Evolutionary conservation across 1,140 invertebrate species (phyloP), one percentile per base, ranked within the genome.

Genomic region (Luehdorfia chinensis): DNA sequence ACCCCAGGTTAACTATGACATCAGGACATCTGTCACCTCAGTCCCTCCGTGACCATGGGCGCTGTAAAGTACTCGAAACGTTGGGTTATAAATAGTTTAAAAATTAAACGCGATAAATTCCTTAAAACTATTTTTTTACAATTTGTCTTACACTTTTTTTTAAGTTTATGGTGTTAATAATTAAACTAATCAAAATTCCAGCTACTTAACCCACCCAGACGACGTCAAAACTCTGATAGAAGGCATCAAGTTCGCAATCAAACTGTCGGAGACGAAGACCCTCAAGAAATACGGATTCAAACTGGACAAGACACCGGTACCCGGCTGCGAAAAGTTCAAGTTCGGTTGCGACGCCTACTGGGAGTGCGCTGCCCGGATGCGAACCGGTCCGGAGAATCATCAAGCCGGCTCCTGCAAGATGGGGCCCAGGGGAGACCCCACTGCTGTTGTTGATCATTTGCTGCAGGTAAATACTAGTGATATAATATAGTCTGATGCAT

Each of bases 381-480:
- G 92, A 15, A 95, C 94, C 0, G 92, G 91, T 0, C 92, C 94
- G 0, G 93, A 96, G 76, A 96, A 96, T 67, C 95, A 96, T 81
- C 94, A 95, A 75, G 93, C 93, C 0, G 94, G 94, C 2, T 93
- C 93, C 4, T 95, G 93, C 71, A 93, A 90, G 78, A 95, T 96
- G 94, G 94, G 94, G 0, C 90, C 91, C 0, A 50, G 84, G 0
- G 87, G 88, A 0, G 94, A 95, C 71, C 88, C 89, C 0, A 65
- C 85, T 7, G 90, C 94, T 0, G 94, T 95, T 0, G 93, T 95
- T 0, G 92, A 94, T 66, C 88, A 90, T 25, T 80, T 93, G 52
- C 75, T 95, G 0, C 87, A 90, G 65, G 86, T 87, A 53, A 8
- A 15, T 23, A 12, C 2, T 6, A n/a, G n/a, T n/a, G n/a, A n/a